phyloP scores from a whole-genome alignment of 1,140 invertebrate species.

The Micrasema longulum region DNA sequence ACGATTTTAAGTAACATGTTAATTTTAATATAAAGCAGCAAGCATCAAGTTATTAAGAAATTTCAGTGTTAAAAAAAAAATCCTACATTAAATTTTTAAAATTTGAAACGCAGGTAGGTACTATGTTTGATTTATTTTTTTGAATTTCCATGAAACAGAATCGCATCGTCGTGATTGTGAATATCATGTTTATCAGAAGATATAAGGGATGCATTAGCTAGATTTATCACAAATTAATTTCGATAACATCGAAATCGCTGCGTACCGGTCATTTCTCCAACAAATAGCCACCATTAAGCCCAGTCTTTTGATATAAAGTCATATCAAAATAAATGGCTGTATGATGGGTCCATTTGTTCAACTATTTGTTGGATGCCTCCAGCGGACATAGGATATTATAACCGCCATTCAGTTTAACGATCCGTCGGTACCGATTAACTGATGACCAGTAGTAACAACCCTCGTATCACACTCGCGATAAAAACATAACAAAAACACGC shows the following conservation, averaged over 20 bases:
- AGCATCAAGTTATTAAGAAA: too few relatives aligned
- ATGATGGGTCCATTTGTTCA: constrained; percentile 42
- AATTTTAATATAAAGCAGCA: too few relatives aligned
- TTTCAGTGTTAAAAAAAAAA: too few relatives aligned
- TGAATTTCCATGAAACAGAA: too few relatives aligned
- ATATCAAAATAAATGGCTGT: constrained; percentile 42
- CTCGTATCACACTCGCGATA: constrained; percentile 32
- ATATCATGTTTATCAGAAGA: constrained; percentile 1
- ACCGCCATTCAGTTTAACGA: constrained; percentile 48
- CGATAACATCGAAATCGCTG: constrained; percentile 25
- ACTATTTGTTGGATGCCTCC: constrained; percentile 43
- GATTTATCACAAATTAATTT: constrained; percentile 37
- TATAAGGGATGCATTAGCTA: background rate
- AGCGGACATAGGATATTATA: constrained; percentile 34
- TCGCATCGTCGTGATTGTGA: too few relatives aligned
- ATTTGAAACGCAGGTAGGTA: too few relatives aligned
- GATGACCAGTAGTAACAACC: constrained; percentile 49
- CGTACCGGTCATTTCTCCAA: constrained; percentile 17
- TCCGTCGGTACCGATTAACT: constrained; percentile 45
- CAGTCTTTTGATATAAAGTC: constrained; percentile 40
- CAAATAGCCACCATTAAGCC: constrained; percentile 29
- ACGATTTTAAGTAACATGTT: too few relatives aligned
- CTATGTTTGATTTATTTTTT: too few relatives aligned
- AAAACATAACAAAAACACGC: constrained; percentile 8
- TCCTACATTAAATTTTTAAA: too few relatives aligned